Conservation (phyloP, 1,140 invertebrate genomes). For the Micrasema longulum region DNA sequence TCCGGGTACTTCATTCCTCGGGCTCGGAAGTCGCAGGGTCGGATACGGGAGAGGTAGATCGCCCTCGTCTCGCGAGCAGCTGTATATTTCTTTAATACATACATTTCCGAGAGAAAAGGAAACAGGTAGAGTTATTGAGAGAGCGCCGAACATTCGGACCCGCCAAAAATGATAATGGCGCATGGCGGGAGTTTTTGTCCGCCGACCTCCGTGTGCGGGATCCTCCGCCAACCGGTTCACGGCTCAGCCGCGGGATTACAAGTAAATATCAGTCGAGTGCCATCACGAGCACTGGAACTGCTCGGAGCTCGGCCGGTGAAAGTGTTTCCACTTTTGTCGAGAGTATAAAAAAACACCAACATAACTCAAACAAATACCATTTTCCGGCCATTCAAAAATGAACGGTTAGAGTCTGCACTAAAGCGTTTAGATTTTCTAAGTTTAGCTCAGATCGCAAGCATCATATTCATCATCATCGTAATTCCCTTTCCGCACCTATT, state of each 20-base stretch:
- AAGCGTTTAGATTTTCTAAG: too few species aligned
- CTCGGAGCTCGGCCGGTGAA: neutral
- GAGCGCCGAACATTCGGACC: constrained; percentile 38
- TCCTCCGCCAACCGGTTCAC: constrained; percentile 37
- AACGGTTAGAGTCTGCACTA: too few species aligned
- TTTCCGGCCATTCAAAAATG: too few species aligned
- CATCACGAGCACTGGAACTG: constrained; percentile 4
- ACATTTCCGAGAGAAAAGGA: constrained; percentile 31
- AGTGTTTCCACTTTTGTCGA: constrained; percentile 3
- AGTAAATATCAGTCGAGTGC: constrained; percentile 25
- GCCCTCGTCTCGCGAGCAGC: neutral
- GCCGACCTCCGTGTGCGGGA: constrained; percentile 44
- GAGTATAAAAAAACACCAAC: too few species aligned
- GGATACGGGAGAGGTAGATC: neutral
- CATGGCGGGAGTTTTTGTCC: constrained; percentile 40
- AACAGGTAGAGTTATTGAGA: constrained; percentile 10
- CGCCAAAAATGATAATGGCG: constrained; percentile 51
- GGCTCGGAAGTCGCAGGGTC: neutral
- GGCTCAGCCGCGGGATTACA: constrained; percentile 18
- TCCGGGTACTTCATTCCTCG: too few species aligned
- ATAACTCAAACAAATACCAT: too few species aligned
- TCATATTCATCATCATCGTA: too few species aligned
- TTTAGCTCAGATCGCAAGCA: too few species aligned
- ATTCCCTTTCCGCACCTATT: too few species aligned
- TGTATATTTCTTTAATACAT: constrained; percentile 5